Base-by-base conservation (phyloP, 1,140 invertebrate genomes). In the Berghia stephanieae region DNA sequence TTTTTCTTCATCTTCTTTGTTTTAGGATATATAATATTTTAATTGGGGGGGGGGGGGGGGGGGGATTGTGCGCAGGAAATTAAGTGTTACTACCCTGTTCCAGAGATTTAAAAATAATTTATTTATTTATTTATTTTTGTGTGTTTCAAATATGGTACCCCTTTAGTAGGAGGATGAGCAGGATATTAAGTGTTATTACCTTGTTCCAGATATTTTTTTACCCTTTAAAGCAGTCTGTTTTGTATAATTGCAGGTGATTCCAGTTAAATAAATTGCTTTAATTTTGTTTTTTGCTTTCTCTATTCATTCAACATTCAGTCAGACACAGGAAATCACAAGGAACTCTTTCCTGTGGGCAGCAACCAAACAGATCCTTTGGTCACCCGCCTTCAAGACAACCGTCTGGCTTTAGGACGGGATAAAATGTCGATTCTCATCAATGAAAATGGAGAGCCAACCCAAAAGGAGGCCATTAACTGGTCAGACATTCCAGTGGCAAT, bases 381-480 rank as follows among this genome's bases (percentile, higher is more conserved):
- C 78, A 92, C 93, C 1, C 93, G 93, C 88, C 90, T 96, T 79
- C 92, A 93, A 10, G 92, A 94, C 80, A 92, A 91, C 71, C 92
- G 92, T 16, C 94, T 96, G 86, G 93, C 94, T 27, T 89, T 96
- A 21, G 93, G 94, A 21, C 92, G 94, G 86, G 95, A 98, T 88
- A 93, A 93, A n/a, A 93, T 95, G 82, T 94, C 94, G 0, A 93
- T 96, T 78, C 90, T 96, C 36, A 93, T 96, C 79, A 93, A 96
- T 85, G 91, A 91, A 1, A 92, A 94, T 76, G 94, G 93, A n/a
- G 91, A 92, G 81, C 90, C 93, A 44, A 91, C 92, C 55, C 92
- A 91, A 83, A 93, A 92, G 83, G 93, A 92, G 90, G 92, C 92
- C 68, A 90, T 97, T 2, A 94, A 93, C 85, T 97, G 96, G 95